Conservation (phyloP, 2,888 invertebrate species). For the Tyria jacobaeae region DNA sequence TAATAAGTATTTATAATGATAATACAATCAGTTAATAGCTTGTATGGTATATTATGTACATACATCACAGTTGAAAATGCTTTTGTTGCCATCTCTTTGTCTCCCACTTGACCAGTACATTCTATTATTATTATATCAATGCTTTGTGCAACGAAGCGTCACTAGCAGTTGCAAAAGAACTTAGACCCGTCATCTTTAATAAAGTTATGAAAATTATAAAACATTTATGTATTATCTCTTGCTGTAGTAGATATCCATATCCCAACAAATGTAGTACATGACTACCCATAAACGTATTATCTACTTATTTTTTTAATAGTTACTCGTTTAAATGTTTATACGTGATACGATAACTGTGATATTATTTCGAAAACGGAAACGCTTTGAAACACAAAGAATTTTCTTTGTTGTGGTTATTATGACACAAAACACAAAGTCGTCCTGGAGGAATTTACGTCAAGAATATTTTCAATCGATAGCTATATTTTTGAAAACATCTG, state of each 20-base stretch:
- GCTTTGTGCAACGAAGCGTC: conserved; percentile 47
- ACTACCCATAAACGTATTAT: neutral
- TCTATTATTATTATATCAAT: conserved; percentile 51
- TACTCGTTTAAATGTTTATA: neutral
- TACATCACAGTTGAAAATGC: conserved; percentile 40
- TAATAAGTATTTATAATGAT: conserved; percentile 25
- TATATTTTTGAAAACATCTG: neutral
- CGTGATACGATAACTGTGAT: neutral
- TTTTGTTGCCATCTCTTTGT: conserved; percentile 46
- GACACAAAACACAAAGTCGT: neutral
- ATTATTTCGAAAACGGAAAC: neutral
- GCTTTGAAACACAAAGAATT: neutral
- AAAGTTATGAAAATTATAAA: neutral
- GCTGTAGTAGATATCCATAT: neutral
- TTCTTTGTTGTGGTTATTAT: neutral
- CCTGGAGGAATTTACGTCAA: neutral
- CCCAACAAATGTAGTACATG: neutral
- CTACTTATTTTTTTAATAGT: neutral
- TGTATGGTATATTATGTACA: conserved; percentile 37
- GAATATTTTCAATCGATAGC: too few relatives aligned
- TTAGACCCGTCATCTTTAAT: neutral
- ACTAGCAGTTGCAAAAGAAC: conserved; percentile 25
- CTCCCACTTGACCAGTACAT: conserved; percentile 28
- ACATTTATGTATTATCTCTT: conserved; percentile 2
- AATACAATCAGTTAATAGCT: conserved; percentile 38